Conservation (phyloP, 2,797 vertebrate genomes). For the Schizopygopsis malacanthus region DNA sequence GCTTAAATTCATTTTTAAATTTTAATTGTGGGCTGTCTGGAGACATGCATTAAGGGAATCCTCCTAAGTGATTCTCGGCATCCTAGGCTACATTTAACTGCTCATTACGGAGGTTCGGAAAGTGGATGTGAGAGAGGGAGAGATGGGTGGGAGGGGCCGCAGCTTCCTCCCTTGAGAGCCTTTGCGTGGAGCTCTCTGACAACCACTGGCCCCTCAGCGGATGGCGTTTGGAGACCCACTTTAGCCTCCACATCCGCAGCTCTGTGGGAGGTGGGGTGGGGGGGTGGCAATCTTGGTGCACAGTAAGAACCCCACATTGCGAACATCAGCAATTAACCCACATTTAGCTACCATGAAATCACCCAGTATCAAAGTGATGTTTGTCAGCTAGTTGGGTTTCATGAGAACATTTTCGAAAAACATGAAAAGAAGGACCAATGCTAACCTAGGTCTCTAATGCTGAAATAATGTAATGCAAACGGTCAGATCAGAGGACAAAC, state of each 20-base stretch:
- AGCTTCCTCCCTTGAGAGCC: constrained; percentile 48
- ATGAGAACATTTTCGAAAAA: constrained; percentile 2
- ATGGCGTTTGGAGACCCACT: constrained; percentile 47
- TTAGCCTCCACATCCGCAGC: constrained; percentile 47
- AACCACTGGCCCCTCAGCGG: constrained; percentile 50
- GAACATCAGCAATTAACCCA: constrained; percentile 68
- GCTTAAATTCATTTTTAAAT: constrained; percentile 76
- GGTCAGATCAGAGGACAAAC: background rate
- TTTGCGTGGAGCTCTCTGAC: constrained; percentile 27
- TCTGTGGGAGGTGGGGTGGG: constrained; percentile 7
- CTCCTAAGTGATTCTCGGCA: constrained; percentile 73
- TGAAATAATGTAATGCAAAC: constrained; percentile 19
- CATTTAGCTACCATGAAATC: constrained; percentile 63
- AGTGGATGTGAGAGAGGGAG: constrained; percentile 21
- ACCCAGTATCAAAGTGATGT: constrained; percentile 50
- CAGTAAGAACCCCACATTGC: constrained; percentile 56
- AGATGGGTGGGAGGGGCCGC: constrained; percentile 50
- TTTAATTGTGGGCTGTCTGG: constrained; percentile 80
- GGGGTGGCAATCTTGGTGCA: constrained; percentile 24
- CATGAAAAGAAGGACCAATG: background rate
- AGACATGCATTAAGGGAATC: constrained; percentile 74
- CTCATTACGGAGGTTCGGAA: constrained; percentile 63
- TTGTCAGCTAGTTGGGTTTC: constrained; percentile 27
- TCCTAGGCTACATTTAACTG: constrained; percentile 62
- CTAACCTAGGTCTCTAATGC: background rate